Conservation (phyloP, 92 coral and sea anemone genomes). For the Muricea muricata region DNA sequence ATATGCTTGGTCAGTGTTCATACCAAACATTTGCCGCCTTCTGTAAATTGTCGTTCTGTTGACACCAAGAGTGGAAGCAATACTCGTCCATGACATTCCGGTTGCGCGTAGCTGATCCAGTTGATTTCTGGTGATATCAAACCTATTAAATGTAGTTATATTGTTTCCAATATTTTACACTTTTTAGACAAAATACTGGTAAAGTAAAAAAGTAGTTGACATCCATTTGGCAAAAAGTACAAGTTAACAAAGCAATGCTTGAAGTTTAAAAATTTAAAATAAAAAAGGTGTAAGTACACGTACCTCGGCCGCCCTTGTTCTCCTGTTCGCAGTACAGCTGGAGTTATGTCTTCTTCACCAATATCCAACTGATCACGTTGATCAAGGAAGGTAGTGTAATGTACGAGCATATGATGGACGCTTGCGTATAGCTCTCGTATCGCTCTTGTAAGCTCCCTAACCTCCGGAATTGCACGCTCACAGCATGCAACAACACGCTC, state of each 20-base stretch:
- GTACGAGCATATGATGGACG: background rate
- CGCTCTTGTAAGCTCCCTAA: no score
- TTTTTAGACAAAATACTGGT: no score
- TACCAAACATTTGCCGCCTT: constrained; percentile 4
- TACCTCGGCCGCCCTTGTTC: no score
- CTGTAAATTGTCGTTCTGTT: constrained; percentile 27
- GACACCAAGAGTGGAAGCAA: background rate
- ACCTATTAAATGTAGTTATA: background rate
- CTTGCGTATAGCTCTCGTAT: no score
- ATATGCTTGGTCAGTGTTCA: constrained; percentile 12
- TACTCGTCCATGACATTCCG: constrained; percentile 15
- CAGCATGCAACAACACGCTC: background rate
- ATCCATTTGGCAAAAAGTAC: no score
- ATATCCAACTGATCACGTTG: background rate
- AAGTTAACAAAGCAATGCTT: no score
- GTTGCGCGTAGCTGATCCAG: background rate
- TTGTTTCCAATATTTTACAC: no score
- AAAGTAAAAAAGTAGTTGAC: no score
- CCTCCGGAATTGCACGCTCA: no score
- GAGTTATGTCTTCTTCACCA: background rate
- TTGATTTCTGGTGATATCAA: background rate
- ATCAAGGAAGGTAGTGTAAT: background rate
- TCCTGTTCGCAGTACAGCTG: no score
- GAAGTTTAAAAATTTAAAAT: no score
- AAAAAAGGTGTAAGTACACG: no score